Evolutionary conservation across 1,140 invertebrate genomes (phyloP).

Genomic region (Lepidurus arcticus): DNA sequence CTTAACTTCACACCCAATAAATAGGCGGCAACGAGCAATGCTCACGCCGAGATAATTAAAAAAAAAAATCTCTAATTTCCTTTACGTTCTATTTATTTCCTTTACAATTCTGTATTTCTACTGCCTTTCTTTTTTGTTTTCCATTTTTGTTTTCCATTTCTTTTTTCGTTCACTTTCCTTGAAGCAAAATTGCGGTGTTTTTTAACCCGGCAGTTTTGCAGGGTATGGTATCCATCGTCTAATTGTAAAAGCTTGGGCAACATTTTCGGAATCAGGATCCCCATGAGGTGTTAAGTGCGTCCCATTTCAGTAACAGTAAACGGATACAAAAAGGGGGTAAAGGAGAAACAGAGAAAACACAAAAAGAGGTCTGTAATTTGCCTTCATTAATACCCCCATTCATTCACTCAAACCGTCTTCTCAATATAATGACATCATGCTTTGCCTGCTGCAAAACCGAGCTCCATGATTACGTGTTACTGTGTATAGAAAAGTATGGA

Average conservation of each 20-base stretch:
- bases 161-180: too few species aligned
- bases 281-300: constrained; percentile 13
- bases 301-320: neutral
- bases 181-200: too few species aligned
- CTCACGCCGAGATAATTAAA: too few species aligned
- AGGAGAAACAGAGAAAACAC: neutral
- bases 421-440: constrained; percentile 19
- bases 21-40: too few species aligned
- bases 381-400: constrained; percentile 21
- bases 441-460: neutral
- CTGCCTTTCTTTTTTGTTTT: too few species aligned
- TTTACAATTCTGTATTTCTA: too few species aligned
- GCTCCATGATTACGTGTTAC: neutral
- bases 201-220: too few species aligned
- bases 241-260: neutral
- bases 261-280: neutral
- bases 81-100: too few species aligned
- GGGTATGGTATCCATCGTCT: neutral
- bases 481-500: neutral
- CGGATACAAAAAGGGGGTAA: neutral
- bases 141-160: too few species aligned
- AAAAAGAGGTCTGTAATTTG: constrained; percentile 19
- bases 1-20: too few species aligned
- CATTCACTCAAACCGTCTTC: constrained; percentile 6
- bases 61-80: too few species aligned